Base-by-base conservation (phyloP, 2,113 vertebrate species). In the Pseudorasbora parva region DNA sequence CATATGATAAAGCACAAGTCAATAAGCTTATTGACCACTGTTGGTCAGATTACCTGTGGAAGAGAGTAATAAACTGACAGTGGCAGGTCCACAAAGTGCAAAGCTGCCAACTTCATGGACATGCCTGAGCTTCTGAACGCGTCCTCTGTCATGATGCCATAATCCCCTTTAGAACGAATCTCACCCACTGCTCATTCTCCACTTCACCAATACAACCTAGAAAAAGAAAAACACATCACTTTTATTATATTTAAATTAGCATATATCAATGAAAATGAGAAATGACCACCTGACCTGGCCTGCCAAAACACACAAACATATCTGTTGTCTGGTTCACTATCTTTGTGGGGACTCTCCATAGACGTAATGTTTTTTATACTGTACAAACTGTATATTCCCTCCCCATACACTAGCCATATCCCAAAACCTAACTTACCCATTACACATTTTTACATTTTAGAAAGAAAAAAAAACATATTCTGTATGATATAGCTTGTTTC, bases 91-190 rank as follows among this genome's bases (percentile, higher is more conserved):
- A 96, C 94, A 49, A 95, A 95, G 56, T 91, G 93, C 23, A 96
- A 89, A 3, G 91, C 95, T 12, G 92, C 93, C 0, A 92, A 89
- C 92, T 93, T 96, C 85, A 98, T 85, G 75, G 95, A 95, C 91
- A 96, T 90, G 71, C 88, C 91, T 45, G 95, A 88, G 88, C 93
- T 93, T 0, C 81, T 78, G 82, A 94, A 86, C 69, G 91, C 89
- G 81, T 97, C 95, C 86, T 97, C 95, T 88, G 94, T 95, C 96
- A 97, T 97, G 89, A 91, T 93, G 93, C 89, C 89, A 95, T 93
- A 91, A 87, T 92, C 90, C 90, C 86, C n/a, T n/a, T 88, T 85
- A 47, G 85, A 85, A n/a, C 19, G 17, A 54, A 19, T 69, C 81
- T 75, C 81, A 62, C 10, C 71, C 78, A 25, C 49, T 21, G 27